These are phyloP conservation scores for Polydrusus cervinus DNA, from an alignment of 2,888 invertebrate genomes.

Conservation along the genomic window DNA sequence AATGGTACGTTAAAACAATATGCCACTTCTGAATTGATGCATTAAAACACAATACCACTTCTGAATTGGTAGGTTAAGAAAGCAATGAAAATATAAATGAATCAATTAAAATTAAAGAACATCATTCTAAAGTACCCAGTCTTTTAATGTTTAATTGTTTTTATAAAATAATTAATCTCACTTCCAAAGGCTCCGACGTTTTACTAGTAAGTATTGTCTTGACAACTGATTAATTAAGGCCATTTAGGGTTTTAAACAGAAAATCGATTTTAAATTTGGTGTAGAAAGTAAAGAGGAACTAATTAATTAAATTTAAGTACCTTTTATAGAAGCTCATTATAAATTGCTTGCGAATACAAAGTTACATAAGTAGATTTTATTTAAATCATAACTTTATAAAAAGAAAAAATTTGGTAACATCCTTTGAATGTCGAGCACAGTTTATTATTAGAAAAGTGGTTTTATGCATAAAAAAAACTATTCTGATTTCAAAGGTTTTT, in stretches of 20 bases:
- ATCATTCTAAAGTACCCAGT: not conserved
- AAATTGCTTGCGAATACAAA: not conserved
- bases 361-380: too few species aligned
- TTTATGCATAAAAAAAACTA: too few species aligned
- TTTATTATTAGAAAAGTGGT: too few species aligned
- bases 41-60: too few species aligned
- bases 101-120: not conserved
- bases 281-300: conserved; percentile 4
- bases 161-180: conserved; percentile 1
- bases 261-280: conserved; percentile 17
- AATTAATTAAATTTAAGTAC: not conserved
- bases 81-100: too few species aligned
- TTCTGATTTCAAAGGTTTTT: too few species aligned
- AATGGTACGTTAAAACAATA: too few species aligned
- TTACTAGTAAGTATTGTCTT: conserved; percentile 5
- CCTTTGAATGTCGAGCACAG: too few species aligned
- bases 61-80: too few species aligned
- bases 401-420: too few species aligned
- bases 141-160: not conserved
- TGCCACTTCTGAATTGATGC: too few species aligned
- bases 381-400: too few species aligned
- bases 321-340: not conserved
- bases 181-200: not conserved
- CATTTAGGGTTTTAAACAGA: not conserved
- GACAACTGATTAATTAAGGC: conserved; percentile 20